Evolutionary conservation across 2,888 invertebrate species (phyloP).

Genomic region (Cephus nigrinus): DNA sequence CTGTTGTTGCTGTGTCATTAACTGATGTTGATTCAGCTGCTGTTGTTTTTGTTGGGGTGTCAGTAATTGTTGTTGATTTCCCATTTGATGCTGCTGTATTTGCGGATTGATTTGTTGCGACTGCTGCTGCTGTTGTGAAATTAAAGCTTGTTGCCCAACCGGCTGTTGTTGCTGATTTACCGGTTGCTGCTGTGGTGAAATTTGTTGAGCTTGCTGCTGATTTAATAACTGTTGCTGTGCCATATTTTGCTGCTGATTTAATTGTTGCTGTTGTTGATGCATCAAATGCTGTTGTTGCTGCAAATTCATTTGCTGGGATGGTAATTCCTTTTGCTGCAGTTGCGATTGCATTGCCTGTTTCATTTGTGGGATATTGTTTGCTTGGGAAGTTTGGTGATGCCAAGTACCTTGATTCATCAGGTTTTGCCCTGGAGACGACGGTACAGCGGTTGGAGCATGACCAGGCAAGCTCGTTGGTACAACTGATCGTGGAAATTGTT

Average conservation of each 20-base stretch:
- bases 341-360: conserved; percentile 40
- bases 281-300: conserved; percentile 60
- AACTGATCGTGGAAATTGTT: conserved; percentile 29
- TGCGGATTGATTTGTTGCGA: conserved; percentile 43
- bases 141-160: conserved; percentile 25
- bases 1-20: conserved; percentile 31
- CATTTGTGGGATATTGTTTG: conserved; percentile 44
- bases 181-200: conserved; percentile 37
- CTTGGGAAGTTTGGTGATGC: conserved; percentile 49
- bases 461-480: conserved; percentile 29
- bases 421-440: conserved; percentile 41
- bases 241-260: conserved; percentile 39
- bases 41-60: conserved; percentile 56
- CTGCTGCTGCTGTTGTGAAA: conserved; percentile 34
- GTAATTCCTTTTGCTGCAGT: conserved; percentile 45
- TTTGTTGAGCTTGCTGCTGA: conserved; percentile 35
- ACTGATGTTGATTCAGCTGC: conserved; percentile 42
- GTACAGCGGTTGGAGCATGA: conserved; percentile 33
- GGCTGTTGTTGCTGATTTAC: conserved; percentile 34
- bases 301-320: conserved; percentile 48
- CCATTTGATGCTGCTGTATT: conserved; percentile 55
- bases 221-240: conserved; percentile 30
- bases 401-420: conserved; percentile 49
- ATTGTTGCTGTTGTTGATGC: conserved; percentile 42
- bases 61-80: conserved; percentile 66